Evolutionary conservation across 2,888 invertebrate genomes (phyloP), one percentile per base, ranked within the genome.

Genomic region (Eubasilissa splendida): DNA sequence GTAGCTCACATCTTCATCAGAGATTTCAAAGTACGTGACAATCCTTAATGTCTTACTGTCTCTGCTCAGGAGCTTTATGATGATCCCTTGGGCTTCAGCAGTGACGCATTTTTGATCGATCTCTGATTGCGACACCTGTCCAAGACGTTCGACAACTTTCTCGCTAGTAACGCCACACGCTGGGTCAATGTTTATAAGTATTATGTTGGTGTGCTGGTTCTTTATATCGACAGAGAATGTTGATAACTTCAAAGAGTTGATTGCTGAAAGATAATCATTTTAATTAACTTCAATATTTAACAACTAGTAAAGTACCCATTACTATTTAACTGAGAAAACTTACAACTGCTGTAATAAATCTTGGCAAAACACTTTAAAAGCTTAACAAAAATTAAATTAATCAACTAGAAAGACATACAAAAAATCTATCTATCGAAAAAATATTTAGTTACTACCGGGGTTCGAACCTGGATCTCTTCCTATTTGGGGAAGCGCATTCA

Each of bases 161-260:
- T 87, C 88, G 0, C 94, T 91, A 5, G 88, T 88, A 42, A 94
- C 86, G 54, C 88, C 86, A 14, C 91, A 91, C 2, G 88, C 85
- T 83, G 91, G 89, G 1, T 93, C 86, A 12, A 94, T 88, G 52
- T 91, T 88, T 70, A 96, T 89, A 85, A 96, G 90, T 79, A 96
- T 88, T 84, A 97, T 96, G 87, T 96, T 96, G 1, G 94, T 94
- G 84, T 95, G 93, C 12, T 94, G 91, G 22, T 87, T 89, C 3
- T 89, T 87, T 56, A 93, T 85, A 84, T 95, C 93, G 50, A 95
- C 94, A 0, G 85, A 87, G 85, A 95, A 91, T 58, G 92, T 87
- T 82, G 92, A 91, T 75, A 94, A 93, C 60, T 91, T 89, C 60
- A 93, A 85, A 0, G 92, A 91, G 63, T 92, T 86, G 83, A 96